Evolutionary conservation across 2,113 vertebrate genomes (phyloP), one percentile per base, ranked within the genome.

Genomic region (Scolopax mira): DNA sequence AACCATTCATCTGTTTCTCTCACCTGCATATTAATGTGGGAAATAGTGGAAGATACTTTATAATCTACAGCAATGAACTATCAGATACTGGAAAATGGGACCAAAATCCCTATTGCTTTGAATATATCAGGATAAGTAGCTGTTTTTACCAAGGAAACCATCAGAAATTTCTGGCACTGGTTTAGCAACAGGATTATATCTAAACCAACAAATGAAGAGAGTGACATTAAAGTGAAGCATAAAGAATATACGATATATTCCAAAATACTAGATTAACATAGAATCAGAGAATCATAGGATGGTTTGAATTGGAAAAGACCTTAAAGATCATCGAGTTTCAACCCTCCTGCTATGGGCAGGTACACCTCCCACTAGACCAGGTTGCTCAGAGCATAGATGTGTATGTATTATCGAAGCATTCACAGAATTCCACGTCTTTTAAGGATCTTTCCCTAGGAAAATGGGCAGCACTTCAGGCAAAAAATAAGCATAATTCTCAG

Each of bases 131-230:
- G 19, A 42, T 61, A 79, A 90, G 69, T 52, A 91, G 28, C 4
- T 23, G 2, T 35, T 64, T 91, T 85, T 88, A 41, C 49, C 79
- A 51, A 35, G 51, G 85, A 81, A 96, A 80, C 11, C 42, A 79
- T 62, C 27, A 94, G 82, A 96, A 60, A 22, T 27, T 91, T 93
- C 84, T 85, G 44, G 75, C n/a, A 52, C 44, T 75, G 81, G 61
- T 65, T 91, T 86, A 71, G 28, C n/a, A 89, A 54, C 51, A 77
- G 67, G 85, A 84, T 86, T 42, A 55, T 61, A 69, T 52, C 73
- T 92, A 82, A 90, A 95, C 73, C 65, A 93, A 94, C 67, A 95
- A 74, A 88, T 60, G 60, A 48, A 94, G 93, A 77, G 52, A 79
- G 90, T 72, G 33, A 94, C 18, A 33, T 44, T 75, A 49, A 65